These are phyloP conservation scores for Sebastes nivosus DNA, from an alignment of 2,797 vertebrate genomes.

Conservation along the genomic window DNA sequence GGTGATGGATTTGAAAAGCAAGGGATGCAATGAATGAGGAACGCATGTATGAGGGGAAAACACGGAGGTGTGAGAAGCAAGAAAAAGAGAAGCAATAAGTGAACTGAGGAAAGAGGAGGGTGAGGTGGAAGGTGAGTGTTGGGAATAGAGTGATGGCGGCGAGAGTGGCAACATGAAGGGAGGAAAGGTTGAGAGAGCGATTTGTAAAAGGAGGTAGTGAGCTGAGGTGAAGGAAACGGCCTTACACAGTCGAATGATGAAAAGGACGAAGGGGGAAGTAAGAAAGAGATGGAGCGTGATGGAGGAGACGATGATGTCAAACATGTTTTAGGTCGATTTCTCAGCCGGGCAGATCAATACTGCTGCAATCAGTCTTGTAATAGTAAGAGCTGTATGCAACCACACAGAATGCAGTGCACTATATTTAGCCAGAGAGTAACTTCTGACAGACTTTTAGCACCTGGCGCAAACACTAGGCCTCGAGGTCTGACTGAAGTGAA, in stretches of 20 bases:
- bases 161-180: slow-evolving; percentile 15
- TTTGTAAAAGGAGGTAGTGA: slow-evolving; percentile 34
- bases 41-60: neutral
- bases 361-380: slow-evolving; percentile 57
- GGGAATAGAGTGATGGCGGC: slow-evolving; percentile 17
- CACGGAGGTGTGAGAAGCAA: neutral
- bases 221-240: slow-evolving; percentile 42
- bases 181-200: slow-evolving; percentile 33
- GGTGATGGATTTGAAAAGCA: neutral
- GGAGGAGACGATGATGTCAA: slow-evolving; percentile 63
- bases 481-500: slow-evolving; percentile 14
- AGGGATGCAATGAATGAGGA: neutral
- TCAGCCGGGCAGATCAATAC: slow-evolving; percentile 65
- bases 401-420: slow-evolving; percentile 4
- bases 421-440: slow-evolving; percentile 22
- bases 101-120: slow-evolving; percentile 11
- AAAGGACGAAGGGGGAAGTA: slow-evolving; percentile 27
- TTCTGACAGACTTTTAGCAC: slow-evolving; percentile 29
- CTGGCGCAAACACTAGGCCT: slow-evolving; percentile 8
- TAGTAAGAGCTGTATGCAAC: slow-evolving; percentile 41
- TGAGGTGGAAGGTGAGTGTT: slow-evolving; percentile 5
- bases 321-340: slow-evolving; percentile 60
- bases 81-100: slow-evolving; percentile 21
- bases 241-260: slow-evolving; percentile 24
- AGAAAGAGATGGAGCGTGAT: slow-evolving; percentile 46